These are phyloP conservation scores for Umimayanthus kanabou DNA, from an alignment of 92 coral and sea anemone species.

Conservation along the genomic window DNA sequence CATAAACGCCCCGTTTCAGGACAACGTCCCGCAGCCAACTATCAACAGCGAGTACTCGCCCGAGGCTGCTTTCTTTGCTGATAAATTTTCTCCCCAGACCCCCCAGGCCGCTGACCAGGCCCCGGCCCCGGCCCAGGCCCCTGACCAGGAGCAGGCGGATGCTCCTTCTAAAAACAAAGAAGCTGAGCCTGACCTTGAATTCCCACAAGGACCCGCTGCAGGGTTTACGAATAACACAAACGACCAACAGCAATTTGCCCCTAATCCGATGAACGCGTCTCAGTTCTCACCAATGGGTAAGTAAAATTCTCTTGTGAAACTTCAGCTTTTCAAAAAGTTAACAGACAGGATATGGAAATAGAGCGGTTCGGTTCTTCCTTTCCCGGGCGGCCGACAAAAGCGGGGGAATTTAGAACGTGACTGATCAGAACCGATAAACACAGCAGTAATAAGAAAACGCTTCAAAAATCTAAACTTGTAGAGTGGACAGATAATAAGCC, in stretches of 20 bases:
- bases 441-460: too few species aligned
- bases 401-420: background rate
- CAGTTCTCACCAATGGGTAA: slow-evolving; percentile 36
- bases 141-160: slow-evolving; percentile 9
- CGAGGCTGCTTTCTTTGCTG: slow-evolving; percentile 29
- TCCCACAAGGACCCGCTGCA: slow-evolving; percentile 24
- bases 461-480: too few species aligned
- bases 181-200: slow-evolving; percentile 9
- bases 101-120: background rate
- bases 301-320: background rate
- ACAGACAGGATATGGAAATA: too few species aligned
- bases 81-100: background rate
- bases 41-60: slow-evolving; percentile 41
- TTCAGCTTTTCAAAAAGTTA: too few species aligned
- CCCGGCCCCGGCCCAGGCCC: background rate
- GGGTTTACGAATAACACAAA: slow-evolving; percentile 17
- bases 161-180: slow-evolving; percentile 15
- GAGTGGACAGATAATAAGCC: too few species aligned
- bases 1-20: slow-evolving; percentile 21
- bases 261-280: slow-evolving; percentile 25
- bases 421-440: too few species aligned
- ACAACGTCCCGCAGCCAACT: slow-evolving; percentile 10
- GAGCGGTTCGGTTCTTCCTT: too few species aligned
- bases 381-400: too few species aligned
- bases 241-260: background rate